Conservation (phyloP, 1,140 invertebrate genomes). For the Brachionus manjavacas region DNA sequence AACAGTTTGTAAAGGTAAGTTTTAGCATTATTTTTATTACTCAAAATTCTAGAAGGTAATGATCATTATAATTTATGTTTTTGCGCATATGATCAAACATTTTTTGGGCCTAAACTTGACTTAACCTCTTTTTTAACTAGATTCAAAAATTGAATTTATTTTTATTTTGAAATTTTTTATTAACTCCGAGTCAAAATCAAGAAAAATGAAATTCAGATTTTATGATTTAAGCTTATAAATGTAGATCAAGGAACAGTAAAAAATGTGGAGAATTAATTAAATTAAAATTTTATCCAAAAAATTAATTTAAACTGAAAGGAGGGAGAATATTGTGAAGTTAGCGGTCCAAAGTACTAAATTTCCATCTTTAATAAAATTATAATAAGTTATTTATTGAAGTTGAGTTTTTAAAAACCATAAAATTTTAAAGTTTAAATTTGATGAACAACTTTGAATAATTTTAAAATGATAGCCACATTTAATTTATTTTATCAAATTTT, state of each 20-base stretch:
- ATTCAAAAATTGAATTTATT: background rate
- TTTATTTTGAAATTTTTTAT: background rate
- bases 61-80: background rate
- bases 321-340: background rate
- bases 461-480: too few relatives aligned
- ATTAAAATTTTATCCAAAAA: too few relatives aligned
- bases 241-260: too few relatives aligned
- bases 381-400: background rate
- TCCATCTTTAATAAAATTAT: background rate
- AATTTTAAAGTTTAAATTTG: background rate
- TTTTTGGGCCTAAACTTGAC: background rate
- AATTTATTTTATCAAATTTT: too few relatives aligned
- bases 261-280: too few relatives aligned
- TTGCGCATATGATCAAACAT: background rate
- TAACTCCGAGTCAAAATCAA: background rate
- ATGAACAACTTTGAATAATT: background rate
- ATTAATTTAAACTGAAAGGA: background rate
- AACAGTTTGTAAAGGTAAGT: background rate
- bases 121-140: background rate
- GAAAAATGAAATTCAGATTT: too few relatives aligned
- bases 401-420: too few relatives aligned
- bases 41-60: background rate
- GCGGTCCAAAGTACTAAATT: background rate
- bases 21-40: background rate
- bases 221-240: too few relatives aligned